A percentile compares a stretch with the other conserved stretches of the same genome.
Evolutionary conservation across 2,113 vertebrate species (phyloP).

Genomic region (Barbus barbus): DNA sequence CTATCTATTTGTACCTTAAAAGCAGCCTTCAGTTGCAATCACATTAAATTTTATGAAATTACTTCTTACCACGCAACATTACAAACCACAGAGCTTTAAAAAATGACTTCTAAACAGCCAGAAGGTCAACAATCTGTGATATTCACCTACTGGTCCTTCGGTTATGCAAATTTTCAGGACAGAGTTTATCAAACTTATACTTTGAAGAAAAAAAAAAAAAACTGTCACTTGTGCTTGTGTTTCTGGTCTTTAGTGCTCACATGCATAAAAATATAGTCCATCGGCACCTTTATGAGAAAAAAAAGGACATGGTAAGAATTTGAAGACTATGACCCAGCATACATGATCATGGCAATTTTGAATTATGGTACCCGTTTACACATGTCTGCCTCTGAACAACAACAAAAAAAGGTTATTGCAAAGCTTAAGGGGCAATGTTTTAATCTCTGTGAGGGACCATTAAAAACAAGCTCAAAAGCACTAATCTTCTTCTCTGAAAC

Average conservation of each 20-base stretch:
- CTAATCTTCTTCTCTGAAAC: conserved; percentile 73
- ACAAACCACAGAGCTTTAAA: no score
- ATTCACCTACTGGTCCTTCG: no score
- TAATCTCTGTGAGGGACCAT: not conserved
- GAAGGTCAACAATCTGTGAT: no score
- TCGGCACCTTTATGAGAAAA: not conserved
- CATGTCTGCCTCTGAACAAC: not conserved
- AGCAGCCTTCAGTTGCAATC: no score
- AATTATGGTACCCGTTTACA: not conserved
- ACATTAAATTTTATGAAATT: no score
- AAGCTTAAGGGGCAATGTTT: not conserved
- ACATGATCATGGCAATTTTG: not conserved
- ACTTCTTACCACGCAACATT: no score
- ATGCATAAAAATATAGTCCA: not conserved
- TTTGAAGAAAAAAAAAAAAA: no score
- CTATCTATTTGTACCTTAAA: no score
- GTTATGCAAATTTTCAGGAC: no score
- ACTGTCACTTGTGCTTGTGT: no score
- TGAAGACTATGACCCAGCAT: not conserved
- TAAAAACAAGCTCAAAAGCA: conserved; percentile 72
- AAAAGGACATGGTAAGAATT: not conserved
- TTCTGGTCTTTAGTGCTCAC: not conserved
- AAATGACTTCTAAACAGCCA: no score
- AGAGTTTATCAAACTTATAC: no score
- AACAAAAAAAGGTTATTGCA: not conserved